Evolutionary conservation across 2,797 vertebrate genomes (phyloP).

Genomic region (Smutsia temminckii): DNA sequence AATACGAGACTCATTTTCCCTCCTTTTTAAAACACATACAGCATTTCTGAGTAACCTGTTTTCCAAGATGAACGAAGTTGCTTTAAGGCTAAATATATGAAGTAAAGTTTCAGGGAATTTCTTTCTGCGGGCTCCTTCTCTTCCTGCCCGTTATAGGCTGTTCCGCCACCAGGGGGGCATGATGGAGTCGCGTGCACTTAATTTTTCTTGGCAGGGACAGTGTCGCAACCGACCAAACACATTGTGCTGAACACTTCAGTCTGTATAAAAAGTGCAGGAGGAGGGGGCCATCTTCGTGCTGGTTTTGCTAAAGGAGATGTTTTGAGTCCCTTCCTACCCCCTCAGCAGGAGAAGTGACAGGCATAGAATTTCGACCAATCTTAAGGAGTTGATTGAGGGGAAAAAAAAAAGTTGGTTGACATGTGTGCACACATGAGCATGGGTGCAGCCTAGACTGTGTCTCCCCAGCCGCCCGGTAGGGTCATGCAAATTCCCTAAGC

Average conservation of each 20-base stretch:
- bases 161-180: conserved; percentile 5
- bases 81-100: conserved; percentile 58
- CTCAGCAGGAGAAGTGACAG: conserved; percentile 4
- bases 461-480: neutral
- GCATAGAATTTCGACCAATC: conserved; percentile 16
- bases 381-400: neutral
- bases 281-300: neutral
- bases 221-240: neutral
- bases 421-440: neutral
- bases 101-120: conserved; percentile 56
- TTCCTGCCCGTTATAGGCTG: conserved; percentile 43
- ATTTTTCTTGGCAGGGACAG: conserved; percentile 45
- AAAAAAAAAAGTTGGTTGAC: neutral
- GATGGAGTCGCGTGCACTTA: neutral
- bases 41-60: conserved; percentile 63
- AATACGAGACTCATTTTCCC: conserved; percentile 1
- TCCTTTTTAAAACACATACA: conserved; percentile 33
- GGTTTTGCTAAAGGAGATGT: neutral
- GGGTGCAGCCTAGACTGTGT: neutral
- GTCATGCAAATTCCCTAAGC: neutral
- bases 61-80: conserved; percentile 69
- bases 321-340: neutral
- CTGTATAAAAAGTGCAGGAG: neutral
- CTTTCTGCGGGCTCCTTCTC: neutral
- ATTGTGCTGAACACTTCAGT: conserved; percentile 29